Evolutionary conservation across 2,113 vertebrate genomes (phyloP).

Genomic region (Ardeotis arabs): DNA sequence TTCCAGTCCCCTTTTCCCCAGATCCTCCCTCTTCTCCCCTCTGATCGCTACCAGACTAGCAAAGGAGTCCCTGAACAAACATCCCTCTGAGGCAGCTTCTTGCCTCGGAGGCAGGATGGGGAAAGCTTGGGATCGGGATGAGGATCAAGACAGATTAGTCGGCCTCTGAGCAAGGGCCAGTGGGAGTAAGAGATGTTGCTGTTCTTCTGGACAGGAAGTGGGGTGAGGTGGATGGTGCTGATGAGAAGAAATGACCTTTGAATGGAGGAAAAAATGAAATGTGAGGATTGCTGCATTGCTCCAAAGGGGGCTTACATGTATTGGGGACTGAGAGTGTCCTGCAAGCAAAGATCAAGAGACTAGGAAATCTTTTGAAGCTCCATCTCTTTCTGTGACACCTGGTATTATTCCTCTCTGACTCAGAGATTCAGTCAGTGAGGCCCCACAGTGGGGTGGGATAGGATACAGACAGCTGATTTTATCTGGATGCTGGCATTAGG

Average conservation of each 20-base stretch:
- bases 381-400: background rate
- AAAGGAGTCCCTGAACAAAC: conserved; percentile 36
- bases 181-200: background rate
- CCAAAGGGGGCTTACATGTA: background rate
- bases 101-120: conserved; percentile 23
- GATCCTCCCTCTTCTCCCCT: background rate
- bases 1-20: conserved; percentile 20
- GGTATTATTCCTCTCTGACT: background rate
- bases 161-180: background rate
- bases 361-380: background rate
- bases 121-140: conserved; percentile 6
- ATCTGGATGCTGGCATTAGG: conserved; percentile 11
- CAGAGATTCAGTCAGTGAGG: background rate
- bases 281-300: background rate
- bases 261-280: background rate
- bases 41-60: background rate
- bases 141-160: background rate
- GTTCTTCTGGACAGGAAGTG: background rate
- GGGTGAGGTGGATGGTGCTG: background rate
- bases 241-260: background rate
- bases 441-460: background rate
- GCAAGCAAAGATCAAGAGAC: background rate
- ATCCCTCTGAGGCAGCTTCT: background rate
- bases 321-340: background rate
- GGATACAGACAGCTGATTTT: conserved; percentile 4